These are phyloP conservation scores for Drosophila falleni DNA, from an alignment of 2,888 invertebrate species.

Conservation along the genomic window DNA sequence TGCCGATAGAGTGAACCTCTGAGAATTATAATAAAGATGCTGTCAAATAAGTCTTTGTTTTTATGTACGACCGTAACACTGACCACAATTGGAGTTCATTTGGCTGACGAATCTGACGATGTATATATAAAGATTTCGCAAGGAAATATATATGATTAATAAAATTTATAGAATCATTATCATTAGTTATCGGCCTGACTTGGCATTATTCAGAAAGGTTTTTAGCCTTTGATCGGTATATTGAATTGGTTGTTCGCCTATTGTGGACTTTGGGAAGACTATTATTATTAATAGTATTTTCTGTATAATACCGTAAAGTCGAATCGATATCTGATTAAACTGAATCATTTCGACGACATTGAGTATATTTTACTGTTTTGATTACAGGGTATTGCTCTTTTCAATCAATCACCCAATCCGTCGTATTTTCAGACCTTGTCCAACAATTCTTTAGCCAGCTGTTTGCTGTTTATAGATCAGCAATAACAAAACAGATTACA, in stretches of 20 bases:
- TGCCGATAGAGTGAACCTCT: background rate
- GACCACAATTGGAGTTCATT: background rate
- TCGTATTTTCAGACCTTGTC: conserved; percentile 15
- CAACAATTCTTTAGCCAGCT: conserved; percentile 15
- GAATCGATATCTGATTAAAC: background rate
- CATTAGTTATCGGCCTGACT: background rate
- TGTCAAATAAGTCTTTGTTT: background rate
- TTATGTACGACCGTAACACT: background rate
- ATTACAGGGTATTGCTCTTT: conserved; percentile 11
- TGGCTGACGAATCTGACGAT: background rate
- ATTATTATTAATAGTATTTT: background rate
- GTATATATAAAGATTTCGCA: background rate
- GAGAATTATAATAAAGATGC: conserved; percentile 8
- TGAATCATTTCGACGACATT: background rate
- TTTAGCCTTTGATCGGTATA: background rate
- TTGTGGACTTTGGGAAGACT: conserved; percentile 1
- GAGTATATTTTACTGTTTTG: background rate
- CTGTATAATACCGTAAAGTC: background rate
- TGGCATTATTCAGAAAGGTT: background rate
- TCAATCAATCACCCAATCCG: conserved; percentile 2
- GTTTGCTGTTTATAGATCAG: conserved; percentile 20
- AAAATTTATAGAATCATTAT: no score
- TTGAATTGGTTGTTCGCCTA: conserved; percentile 1
- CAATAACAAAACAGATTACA: conserved; percentile 28
- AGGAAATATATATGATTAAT: background rate